These are phyloP conservation scores for Camelus bactrianus DNA, from an alignment of 2,113 vertebrate species.

Conservation along the genomic window DNA sequence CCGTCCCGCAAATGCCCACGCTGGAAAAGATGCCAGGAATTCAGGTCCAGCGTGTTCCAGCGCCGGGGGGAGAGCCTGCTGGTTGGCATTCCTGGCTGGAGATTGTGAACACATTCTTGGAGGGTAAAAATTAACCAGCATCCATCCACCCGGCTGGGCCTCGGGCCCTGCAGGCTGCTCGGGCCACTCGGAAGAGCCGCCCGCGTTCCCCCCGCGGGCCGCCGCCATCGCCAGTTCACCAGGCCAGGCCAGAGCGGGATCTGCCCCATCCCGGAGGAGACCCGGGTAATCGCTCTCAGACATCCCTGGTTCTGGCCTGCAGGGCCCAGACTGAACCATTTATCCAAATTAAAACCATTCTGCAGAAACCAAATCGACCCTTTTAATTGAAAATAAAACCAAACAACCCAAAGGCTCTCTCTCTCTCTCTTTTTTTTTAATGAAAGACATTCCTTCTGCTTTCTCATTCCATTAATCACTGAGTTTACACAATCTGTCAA, in stretches of 20 bases:
- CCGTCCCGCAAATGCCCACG: not conserved
- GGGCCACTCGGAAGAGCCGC: not conserved
- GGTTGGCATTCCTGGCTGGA: conserved; percentile 36
- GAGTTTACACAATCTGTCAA: conserved; percentile 68
- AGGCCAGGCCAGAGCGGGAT: not conserved
- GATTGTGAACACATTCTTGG: not conserved
- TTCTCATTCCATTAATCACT: conserved; percentile 57
- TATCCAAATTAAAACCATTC: conserved; percentile 77
- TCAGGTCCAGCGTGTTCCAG: not conserved
- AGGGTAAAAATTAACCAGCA: conserved; percentile 72
- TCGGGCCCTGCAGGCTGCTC: accelerated
- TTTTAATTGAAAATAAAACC: conserved; percentile 81
- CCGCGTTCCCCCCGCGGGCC: not conserved
- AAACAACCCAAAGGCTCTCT: conserved; percentile 40
- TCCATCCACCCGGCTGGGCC: not conserved
- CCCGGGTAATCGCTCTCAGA: conserved; percentile 33
- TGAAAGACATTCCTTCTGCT: conserved; percentile 66
- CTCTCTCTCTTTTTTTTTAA: conserved; percentile 4
- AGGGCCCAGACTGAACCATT: conserved; percentile 66
- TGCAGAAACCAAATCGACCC: conserved; percentile 65
- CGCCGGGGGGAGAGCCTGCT: not conserved
- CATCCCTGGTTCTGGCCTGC: conserved; percentile 24
- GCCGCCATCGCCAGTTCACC: not conserved
- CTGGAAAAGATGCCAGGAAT: not conserved
- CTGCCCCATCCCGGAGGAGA: not conserved